Conservation (phyloP, 2,113 vertebrate genomes). For the Chaenocephalus aceratus region DNA sequence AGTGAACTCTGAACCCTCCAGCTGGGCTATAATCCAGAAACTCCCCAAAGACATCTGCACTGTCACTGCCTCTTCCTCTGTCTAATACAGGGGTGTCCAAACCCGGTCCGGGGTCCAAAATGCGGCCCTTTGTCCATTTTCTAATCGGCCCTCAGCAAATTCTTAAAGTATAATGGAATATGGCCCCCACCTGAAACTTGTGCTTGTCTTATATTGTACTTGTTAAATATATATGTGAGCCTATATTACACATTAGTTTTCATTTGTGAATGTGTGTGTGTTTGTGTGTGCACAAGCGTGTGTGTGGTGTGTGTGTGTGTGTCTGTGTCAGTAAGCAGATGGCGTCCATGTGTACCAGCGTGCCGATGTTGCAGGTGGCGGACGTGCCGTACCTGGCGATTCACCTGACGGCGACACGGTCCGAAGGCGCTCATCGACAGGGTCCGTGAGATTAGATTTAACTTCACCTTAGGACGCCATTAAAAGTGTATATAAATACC, state of each 20-base stretch:
- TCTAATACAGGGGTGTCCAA: background rate
- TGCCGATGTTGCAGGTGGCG: conserved; percentile 91
- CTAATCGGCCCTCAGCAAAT: no score
- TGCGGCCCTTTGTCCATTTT: no score
- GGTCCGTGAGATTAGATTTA: conserved; percentile 78
- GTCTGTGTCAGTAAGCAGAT: conserved; percentile 82
- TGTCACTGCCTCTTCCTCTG: background rate
- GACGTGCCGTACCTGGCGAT: conserved; percentile 91
- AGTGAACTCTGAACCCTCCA: conserved; percentile 45
- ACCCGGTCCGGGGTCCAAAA: no score
- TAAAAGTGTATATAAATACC: no score
- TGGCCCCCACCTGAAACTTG: no score
- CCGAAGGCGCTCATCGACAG: conserved; percentile 91
- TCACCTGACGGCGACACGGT: conserved; percentile 88
- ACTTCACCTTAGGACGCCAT: no score
- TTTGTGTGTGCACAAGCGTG: no score
- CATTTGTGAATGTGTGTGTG: no score
- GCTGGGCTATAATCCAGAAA: background rate
- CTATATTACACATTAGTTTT: no score
- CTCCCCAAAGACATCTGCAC: background rate
- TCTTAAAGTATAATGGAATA: no score
- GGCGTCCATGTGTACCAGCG: conserved; percentile 85
- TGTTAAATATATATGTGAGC: no score
- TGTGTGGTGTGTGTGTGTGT: conserved; percentile 12
- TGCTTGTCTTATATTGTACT: no score